Base-by-base conservation (phyloP, 35 echinoderm and acorn worm genomes). In the Apostichopus japonicus region DNA sequence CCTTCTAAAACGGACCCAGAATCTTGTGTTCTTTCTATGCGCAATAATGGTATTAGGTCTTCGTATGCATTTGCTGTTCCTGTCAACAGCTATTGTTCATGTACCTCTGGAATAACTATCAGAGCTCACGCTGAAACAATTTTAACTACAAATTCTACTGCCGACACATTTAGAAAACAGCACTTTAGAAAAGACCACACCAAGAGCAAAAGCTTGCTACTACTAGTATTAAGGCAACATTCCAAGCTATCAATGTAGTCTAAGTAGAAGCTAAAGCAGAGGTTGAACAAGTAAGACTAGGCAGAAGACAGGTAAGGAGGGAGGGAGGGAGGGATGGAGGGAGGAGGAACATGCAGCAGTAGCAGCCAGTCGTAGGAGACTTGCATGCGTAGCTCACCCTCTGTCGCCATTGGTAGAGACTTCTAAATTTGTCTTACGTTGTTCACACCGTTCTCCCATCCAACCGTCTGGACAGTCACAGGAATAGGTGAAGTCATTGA, bases 401-500 rank as follows among this genome's bases (percentile, higher is more conserved):
- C 67, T 67, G 59, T 51, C 62, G 51, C 59, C 86, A 89, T 63
- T 63, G 33, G 71, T 63, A 17, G 56, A 59, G 81, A 84, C 24
- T 72, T 19, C 86, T 23, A 19, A 59, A 67, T 57, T 61, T 51
- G 53, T 55, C 97, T 90, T 96, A 99, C 97, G 86, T 96, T 70
- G 84, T 87, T 96, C 90, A 90, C 97, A 99, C 87, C 91, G 80
- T 5, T 87, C 56, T 7, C 97, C 97, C 93, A 99, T 99, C 95
- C 93, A 96, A 19, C 97, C 97, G 23, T 99, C 97, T 25, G 93
- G 97, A 72, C 97, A 99, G 86, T 99, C 95, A 63, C 97, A 99
- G 4, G 90, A 89, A 77, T 91, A 96, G 54, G 72, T 92, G 78
- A 79, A 84, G 23, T 88, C 27, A 55, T 93, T 93, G 23, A 91